Conservation (phyloP, 2,888 invertebrate genomes). For the Fabriciana adippe region DNA sequence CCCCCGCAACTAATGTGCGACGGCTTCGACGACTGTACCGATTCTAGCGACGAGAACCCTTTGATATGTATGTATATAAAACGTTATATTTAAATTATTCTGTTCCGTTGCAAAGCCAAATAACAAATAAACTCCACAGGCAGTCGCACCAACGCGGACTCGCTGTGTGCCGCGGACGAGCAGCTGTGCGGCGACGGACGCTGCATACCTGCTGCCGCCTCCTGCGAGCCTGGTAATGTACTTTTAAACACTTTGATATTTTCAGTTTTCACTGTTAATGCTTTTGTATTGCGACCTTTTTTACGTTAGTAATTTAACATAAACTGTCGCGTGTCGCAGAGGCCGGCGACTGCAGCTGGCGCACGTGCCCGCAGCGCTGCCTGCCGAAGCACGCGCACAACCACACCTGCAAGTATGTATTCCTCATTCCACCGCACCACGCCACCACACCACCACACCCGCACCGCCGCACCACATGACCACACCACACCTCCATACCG, state of each 20-base stretch:
- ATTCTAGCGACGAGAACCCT: slow-evolving; percentile 82
- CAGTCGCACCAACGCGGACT: slow-evolving; percentile 45
- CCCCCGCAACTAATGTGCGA: slow-evolving; percentile 87
- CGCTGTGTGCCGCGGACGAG: slow-evolving; percentile 57
- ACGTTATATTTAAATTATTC: too few relatives aligned
- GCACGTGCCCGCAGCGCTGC: slow-evolving; percentile 90
- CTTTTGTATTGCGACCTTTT: background rate
- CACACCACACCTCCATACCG: too few relatives aligned
- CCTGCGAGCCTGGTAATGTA: slow-evolving; percentile 50
- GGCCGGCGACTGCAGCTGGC: slow-evolving; percentile 82
- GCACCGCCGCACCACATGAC: too few relatives aligned
- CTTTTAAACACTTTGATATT: too few relatives aligned
- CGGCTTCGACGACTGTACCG: slow-evolving; percentile 84
- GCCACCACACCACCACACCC: too few relatives aligned
- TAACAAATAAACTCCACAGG: background rate
- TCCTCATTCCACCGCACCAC: too few relatives aligned
- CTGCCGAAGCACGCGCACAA: slow-evolving; percentile 72
- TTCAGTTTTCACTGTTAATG: too few relatives aligned
- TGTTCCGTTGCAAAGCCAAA: too few relatives aligned
- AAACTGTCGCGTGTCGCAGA: background rate
- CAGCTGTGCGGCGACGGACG: slow-evolving; percentile 62
- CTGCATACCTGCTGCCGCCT: slow-evolving; percentile 54
- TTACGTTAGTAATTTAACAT: too few relatives aligned
- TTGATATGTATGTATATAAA: slow-evolving; percentile 50
- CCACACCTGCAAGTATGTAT: slow-evolving; percentile 71